A percentile compares a stretch with the other conserved stretches of the same genome.
These are phyloP conservation scores for Telmatherina bonti DNA, from an alignment of 2,797 vertebrate genomes.

Conservation along the genomic window DNA sequence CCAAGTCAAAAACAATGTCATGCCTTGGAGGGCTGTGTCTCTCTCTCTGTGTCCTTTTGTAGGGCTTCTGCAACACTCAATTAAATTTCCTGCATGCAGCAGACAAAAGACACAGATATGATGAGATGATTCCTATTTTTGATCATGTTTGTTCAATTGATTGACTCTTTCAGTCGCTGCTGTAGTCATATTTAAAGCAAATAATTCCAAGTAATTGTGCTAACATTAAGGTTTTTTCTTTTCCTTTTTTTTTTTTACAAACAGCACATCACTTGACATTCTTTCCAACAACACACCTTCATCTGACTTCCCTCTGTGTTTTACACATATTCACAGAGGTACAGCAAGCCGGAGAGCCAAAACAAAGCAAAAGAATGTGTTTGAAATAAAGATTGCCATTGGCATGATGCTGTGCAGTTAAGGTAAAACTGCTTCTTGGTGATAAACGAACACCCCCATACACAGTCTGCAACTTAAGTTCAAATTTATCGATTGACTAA, in stretches of 20 bases:
- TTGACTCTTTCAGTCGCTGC: slow-evolving; percentile 1
- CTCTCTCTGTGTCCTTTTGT: slow-evolving; percentile 69
- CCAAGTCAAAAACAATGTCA: slow-evolving; percentile 83
- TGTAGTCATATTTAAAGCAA: background rate
- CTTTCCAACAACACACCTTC: background rate
- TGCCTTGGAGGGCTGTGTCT: slow-evolving; percentile 73
- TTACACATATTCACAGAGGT: slow-evolving; percentile 12
- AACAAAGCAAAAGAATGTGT: background rate
- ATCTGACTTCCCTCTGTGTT: background rate
- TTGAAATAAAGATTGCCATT: slow-evolving; percentile 3
- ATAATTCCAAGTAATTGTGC: background rate
- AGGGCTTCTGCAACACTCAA: slow-evolving; percentile 68
- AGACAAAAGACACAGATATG: slow-evolving; percentile 58
- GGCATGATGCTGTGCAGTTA: background rate
- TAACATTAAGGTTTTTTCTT: background rate
- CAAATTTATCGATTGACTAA: slow-evolving; percentile 3
- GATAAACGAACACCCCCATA: slow-evolving; percentile 9
- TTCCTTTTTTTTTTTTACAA: background rate
- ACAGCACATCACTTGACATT: background rate
- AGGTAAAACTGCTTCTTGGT: slow-evolving; percentile 3
- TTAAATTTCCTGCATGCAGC: slow-evolving; percentile 63
- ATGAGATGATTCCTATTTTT: slow-evolving; percentile 30
- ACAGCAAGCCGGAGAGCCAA: background rate
- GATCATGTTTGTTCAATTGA: slow-evolving; percentile 12
- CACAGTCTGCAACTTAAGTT: slow-evolving; percentile 5